Percentiles rank a stretch among this genome's conserved stretches.
These are phyloP conservation scores for Drosophila ficusphila DNA, from an alignment of 1,140 invertebrate species.

Conservation along the genomic window DNA sequence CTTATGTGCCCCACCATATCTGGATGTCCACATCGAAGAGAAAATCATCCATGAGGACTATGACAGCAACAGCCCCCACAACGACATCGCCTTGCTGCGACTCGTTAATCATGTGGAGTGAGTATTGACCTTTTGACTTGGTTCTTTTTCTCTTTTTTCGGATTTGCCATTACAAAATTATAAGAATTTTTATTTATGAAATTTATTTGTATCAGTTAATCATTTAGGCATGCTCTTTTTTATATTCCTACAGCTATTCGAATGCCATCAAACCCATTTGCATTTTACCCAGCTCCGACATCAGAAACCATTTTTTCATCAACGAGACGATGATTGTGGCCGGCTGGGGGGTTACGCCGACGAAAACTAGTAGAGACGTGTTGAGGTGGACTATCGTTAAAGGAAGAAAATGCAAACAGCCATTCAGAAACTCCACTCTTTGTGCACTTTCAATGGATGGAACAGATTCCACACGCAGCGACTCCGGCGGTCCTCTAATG, in stretches of 20 bases:
- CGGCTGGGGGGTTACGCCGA: conserved; percentile 92
- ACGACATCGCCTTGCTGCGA: conserved; percentile 91
- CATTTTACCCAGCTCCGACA: conserved; percentile 86
- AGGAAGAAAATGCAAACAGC: conserved; percentile 86
- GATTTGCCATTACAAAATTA: too few relatives aligned
- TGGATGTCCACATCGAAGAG: conserved; percentile 87
- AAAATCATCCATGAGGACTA: conserved; percentile 89
- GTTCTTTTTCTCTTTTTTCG: too few relatives aligned
- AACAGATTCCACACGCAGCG: conserved; percentile 88
- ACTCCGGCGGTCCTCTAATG: conserved; percentile 90
- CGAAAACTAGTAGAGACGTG: conserved; percentile 82
- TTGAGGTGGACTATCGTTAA: conserved; percentile 42
- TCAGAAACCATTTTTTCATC: too few relatives aligned
- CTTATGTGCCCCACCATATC: conserved; percentile 66
- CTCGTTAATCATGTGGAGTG: too few relatives aligned
- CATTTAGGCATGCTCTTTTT: too few relatives aligned
- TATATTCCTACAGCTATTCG: too few relatives aligned
- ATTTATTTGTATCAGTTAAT: too few relatives aligned
- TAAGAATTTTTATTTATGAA: too few relatives aligned
- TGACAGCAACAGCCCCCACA: conserved; percentile 84
- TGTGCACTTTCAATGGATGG: too few relatives aligned
- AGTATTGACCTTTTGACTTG: too few relatives aligned
- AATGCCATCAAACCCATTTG: too few relatives aligned
- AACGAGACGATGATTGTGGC: conserved; percentile 89
- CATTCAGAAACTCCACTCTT: too few relatives aligned